A percentile compares a stretch with the other conserved stretches of the same genome.
phyloP scores from a whole-genome alignment of 1,140 invertebrate species.

The Cydia fagiglandana region DNA sequence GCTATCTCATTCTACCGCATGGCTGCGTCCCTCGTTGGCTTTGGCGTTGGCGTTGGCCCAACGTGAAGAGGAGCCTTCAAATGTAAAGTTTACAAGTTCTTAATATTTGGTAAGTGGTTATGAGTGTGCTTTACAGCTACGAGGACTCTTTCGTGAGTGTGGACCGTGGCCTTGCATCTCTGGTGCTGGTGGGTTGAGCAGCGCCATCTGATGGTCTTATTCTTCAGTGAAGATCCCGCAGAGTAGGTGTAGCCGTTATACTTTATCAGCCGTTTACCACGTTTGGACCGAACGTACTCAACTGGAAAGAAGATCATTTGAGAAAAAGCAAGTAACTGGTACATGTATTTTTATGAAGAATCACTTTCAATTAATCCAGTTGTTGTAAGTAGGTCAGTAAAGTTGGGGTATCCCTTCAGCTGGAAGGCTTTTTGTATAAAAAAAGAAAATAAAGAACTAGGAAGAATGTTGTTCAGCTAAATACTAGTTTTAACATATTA shows the following conservation, averaged over 20 bases:
- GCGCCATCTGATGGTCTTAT: conserved; percentile 5
- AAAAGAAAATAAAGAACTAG: too few species aligned
- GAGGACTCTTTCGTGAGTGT: not conserved
- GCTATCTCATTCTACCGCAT: too few species aligned
- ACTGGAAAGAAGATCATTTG: not conserved
- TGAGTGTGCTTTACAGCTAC: not conserved
- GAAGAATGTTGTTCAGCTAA: too few species aligned
- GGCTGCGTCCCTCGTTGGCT: too few species aligned
- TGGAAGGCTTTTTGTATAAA: too few species aligned
- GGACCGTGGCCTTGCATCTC: not conserved
- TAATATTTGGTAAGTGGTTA: conserved; percentile 3
- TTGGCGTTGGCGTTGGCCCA: too few species aligned
- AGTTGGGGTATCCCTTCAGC: too few species aligned
- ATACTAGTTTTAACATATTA: too few species aligned
- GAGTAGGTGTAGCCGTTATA: conserved; percentile 45
- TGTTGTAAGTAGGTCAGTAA: too few species aligned
- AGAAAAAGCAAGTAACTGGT: not conserved
- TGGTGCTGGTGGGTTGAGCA: conserved; percentile 17
- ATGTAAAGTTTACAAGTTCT: not conserved
- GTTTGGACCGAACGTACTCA: conserved; percentile 44
- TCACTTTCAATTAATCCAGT: not conserved
- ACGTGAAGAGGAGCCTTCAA: too few species aligned
- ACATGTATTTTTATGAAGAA: conserved; percentile 1
- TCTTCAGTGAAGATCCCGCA: not conserved
- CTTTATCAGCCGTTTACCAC: conserved; percentile 47